These are phyloP conservation scores for Arion vulgaris DNA, from an alignment of 1,140 invertebrate genomes.

Conservation along the genomic window DNA sequence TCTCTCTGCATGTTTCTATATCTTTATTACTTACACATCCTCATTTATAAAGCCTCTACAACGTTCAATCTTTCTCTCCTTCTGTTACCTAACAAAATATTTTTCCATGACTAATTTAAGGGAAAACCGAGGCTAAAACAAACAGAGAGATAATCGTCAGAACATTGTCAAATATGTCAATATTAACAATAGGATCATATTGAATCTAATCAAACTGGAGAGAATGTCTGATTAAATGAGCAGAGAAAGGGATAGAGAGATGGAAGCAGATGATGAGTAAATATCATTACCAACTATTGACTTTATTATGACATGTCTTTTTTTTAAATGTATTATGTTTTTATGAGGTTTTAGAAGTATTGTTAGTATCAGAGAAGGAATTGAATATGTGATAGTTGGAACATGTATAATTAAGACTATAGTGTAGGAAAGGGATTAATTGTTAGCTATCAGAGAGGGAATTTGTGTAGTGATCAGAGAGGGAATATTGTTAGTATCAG, in stretches of 20 bases:
- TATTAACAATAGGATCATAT: neutral
- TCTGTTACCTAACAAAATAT: neutral
- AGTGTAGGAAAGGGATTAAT: no score
- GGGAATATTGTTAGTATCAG: no score
- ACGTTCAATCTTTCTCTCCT: neutral
- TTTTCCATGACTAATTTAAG: neutral
- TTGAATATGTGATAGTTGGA: no score
- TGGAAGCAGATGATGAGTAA: neutral
- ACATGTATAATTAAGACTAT: no score
- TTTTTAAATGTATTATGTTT: neutral
- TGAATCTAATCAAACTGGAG: neutral
- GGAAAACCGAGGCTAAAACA: neutral
- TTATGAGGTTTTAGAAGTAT: neutral
- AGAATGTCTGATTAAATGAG: neutral
- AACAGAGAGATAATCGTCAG: neutral
- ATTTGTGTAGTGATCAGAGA: no score
- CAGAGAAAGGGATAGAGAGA: neutral
- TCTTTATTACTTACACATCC: no score
- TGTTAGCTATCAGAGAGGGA: no score
- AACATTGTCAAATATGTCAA: neutral
- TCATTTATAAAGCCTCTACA: no score
- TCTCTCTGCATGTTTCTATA: no score
- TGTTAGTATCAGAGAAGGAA: neutral
- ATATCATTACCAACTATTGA: slow-evolving; percentile 10
- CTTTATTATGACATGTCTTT: neutral